Evolutionary conservation across 1,140 invertebrate species (phyloP).

Genomic region (Calliopsis andreniformis): DNA sequence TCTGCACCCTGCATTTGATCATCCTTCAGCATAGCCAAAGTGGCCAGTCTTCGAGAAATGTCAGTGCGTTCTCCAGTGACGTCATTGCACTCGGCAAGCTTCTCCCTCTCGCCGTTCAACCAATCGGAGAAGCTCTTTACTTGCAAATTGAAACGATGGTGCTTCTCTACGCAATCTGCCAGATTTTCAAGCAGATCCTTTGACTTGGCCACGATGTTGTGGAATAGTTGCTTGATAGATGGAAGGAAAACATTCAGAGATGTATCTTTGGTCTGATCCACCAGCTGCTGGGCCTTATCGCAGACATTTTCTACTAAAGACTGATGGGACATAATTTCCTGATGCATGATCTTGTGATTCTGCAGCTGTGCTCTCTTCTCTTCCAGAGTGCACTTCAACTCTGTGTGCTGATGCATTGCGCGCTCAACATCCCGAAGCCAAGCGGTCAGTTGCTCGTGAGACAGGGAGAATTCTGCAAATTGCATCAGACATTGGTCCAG

Average conservation of each 20-base stretch:
- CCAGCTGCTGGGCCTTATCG: constrained; percentile 94
- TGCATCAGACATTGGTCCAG: constrained; percentile 94
- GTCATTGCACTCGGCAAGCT: constrained; percentile 89
- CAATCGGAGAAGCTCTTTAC: constrained; percentile 90
- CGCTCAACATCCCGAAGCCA: constrained; percentile 96
- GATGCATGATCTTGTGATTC: constrained; percentile 96
- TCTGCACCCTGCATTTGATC: constrained; percentile 88
- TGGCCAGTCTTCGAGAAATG: constrained; percentile 87
- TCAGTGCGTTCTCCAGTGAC: constrained; percentile 91
- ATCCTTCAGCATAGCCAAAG: constrained; percentile 86
- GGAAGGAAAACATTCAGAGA: constrained; percentile 92
- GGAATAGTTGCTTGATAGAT: constrained; percentile 94
- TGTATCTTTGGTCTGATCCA: constrained; percentile 94
- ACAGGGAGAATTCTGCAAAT: constrained; percentile 92
- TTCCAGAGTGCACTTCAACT: constrained; percentile 94
- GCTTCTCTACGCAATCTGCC: constrained; percentile 92
- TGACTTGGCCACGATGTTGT: constrained; percentile 93
- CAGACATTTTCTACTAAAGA: constrained; percentile 93
- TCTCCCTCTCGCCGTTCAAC: constrained; percentile 88
- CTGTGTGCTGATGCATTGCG: constrained; percentile 95
- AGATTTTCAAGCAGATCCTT: constrained; percentile 92
- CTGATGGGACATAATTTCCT: constrained; percentile 97
- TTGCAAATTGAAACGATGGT: constrained; percentile 88
- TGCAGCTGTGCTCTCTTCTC: constrained; percentile 97
- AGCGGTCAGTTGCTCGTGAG: constrained; percentile 94